Evolutionary conservation across 1,140 invertebrate genomes (phyloP).

Genomic region (Rhagoletis zephyria): DNA sequence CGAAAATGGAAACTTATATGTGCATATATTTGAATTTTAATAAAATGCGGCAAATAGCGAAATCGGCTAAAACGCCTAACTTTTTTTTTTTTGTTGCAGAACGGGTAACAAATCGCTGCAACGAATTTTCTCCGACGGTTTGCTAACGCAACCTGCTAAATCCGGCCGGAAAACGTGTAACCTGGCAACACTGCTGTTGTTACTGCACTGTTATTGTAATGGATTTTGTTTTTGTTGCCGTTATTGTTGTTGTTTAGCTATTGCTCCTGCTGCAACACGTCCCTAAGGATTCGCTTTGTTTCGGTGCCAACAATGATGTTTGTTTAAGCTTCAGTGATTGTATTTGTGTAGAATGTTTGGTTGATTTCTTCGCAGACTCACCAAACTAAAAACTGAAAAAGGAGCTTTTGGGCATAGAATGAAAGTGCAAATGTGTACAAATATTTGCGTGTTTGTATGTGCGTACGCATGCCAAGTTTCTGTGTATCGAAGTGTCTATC

Average conservation of each 20-base stretch:
- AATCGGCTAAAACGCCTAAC: too few species aligned
- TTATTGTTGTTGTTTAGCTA: background rate
- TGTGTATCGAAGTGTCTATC: background rate
- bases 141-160: too few species aligned
- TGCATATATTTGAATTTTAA: too few species aligned
- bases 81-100: too few species aligned
- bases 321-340: slow-evolving; percentile 41
- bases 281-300: slow-evolving; percentile 50
- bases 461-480: background rate
- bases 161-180: too few species aligned
- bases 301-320: slow-evolving; percentile 48
- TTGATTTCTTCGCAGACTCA: slow-evolving; percentile 31
- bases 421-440: background rate
- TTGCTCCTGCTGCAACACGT: slow-evolving; percentile 36
- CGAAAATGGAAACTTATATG: too few species aligned
- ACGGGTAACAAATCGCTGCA: too few species aligned
- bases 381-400: background rate
- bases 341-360: slow-evolving; percentile 35
- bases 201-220: slow-evolving; percentile 27
- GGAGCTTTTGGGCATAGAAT: slow-evolving; percentile 1
- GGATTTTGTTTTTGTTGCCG: background rate
- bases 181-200: background rate
- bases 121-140: too few species aligned
- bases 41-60: too few species aligned
- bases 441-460: too few species aligned